Conservation (phyloP, 2,888 invertebrate species). For the Allophyes oxyacanthae region DNA sequence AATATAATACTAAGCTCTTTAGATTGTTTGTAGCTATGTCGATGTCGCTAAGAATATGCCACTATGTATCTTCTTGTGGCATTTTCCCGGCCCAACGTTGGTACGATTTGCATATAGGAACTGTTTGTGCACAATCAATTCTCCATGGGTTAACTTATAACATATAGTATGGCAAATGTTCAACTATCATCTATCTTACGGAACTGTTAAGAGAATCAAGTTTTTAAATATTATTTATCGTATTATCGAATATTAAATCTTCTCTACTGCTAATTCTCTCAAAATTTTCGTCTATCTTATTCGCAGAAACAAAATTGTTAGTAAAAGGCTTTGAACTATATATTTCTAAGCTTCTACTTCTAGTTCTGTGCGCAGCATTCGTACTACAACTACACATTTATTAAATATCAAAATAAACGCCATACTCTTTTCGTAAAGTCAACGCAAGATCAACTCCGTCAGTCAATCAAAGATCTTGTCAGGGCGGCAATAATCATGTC, state of each 20-base stretch:
- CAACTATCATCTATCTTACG: no score
- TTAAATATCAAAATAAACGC: conserved; percentile 26
- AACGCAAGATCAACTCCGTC: conserved; percentile 30
- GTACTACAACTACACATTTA: no score
- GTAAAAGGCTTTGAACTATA: no score
- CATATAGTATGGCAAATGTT: not conserved
- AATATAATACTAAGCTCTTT: conserved; percentile 3
- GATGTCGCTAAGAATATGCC: not conserved
- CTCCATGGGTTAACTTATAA: not conserved
- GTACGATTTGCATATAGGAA: conserved; percentile 36
- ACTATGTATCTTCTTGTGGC: conserved; percentile 19
- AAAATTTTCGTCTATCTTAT: no score
- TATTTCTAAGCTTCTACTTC: no score
- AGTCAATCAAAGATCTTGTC: conserved; percentile 54
- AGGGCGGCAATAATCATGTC: conserved; percentile 56
- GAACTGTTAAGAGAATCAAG: not conserved
- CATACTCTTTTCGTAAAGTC: conserved; percentile 32
- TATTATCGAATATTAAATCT: no score
- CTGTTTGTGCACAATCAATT: conserved; percentile 13
- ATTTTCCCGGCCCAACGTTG: conserved; percentile 3
- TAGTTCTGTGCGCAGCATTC: no score
- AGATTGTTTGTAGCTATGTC: conserved; percentile 1
- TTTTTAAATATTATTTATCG: no score
- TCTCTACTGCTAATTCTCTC: no score
- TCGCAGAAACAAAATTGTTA: no score